Percentiles rank a stretch among this genome's conserved stretches.
These are phyloP conservation scores for Cheilosia vernalis DNA, from an alignment of 2,888 invertebrate genomes.

Conservation along the genomic window DNA sequence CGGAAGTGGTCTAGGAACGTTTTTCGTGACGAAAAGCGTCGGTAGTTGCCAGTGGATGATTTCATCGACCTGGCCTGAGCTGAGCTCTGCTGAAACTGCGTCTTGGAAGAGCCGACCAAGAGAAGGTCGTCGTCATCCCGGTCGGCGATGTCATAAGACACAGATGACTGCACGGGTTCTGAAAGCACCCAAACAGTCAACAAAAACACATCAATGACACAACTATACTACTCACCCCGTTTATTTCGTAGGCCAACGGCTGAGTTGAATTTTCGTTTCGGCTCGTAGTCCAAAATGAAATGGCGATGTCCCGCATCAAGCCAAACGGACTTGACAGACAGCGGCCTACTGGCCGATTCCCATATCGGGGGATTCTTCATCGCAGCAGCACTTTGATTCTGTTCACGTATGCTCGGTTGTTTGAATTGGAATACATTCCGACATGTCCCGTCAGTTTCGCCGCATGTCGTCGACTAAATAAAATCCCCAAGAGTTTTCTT, in stretches of 20 bases:
- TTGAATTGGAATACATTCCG: conserved; percentile 12
- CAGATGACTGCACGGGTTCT: conserved; percentile 59
- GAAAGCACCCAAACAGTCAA: conserved; percentile 6
- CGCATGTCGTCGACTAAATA: conserved; percentile 63
- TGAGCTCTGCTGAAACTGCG: conserved; percentile 42
- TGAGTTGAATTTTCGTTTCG: conserved; percentile 76
- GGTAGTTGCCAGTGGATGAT: conserved; percentile 48
- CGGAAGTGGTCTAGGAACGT: conserved; percentile 73
- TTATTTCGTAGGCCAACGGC: conserved; percentile 45
- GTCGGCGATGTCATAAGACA: conserved; percentile 51
- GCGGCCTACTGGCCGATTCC: conserved; percentile 86
- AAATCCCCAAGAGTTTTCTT: conserved; percentile 24
- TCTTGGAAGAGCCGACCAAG: conserved; percentile 76
- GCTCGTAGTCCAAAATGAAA: conserved; percentile 82
- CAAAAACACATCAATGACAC: not conserved
- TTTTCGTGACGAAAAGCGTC: conserved; percentile 63
- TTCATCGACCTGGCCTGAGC: not conserved
- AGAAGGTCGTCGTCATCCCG: conserved; percentile 60
- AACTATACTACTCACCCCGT: conserved; percentile 33
- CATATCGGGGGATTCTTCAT: conserved; percentile 85
- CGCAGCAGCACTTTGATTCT: conserved; percentile 5
- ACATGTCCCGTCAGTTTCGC: conserved; percentile 44
- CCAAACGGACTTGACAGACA: conserved; percentile 88
- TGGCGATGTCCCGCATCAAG: conserved; percentile 83
- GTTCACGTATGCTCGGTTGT: conserved; percentile 14